A percentile compares a stretch with the other conserved stretches of the same genome.
Evolutionary conservation across 2,888 invertebrate genomes (phyloP).

Genomic region (Muschampia plurimacula): DNA sequence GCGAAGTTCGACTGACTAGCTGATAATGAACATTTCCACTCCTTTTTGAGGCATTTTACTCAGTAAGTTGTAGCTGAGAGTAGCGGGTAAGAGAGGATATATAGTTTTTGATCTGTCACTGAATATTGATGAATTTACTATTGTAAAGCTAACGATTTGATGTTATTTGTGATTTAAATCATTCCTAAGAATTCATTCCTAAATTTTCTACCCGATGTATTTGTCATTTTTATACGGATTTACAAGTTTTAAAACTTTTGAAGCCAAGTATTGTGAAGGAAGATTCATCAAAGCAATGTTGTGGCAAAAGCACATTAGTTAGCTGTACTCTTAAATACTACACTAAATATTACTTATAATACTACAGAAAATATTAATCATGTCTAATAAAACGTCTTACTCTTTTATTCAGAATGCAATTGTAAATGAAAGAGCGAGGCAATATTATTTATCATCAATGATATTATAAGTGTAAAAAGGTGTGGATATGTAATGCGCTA

Average conservation of each 20-base stretch:
- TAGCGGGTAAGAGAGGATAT: conserved; percentile 21
- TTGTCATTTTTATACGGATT: conserved; percentile 49
- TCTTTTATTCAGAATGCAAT: neutral
- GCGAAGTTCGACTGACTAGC: conserved; percentile 56
- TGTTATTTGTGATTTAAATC: conserved; percentile 47
- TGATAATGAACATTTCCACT: conserved; percentile 43
- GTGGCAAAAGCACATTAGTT: conserved; percentile 1
- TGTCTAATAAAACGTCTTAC: too few relatives aligned
- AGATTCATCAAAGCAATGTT: neutral
- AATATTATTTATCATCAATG: neutral
- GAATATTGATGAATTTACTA: conserved; percentile 9
- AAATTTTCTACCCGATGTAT: conserved; percentile 49
- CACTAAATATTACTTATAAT: neutral
- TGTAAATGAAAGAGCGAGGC: neutral
- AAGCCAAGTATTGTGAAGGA: conserved; percentile 35
- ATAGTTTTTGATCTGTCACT: conserved; percentile 25
- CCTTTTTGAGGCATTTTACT: conserved; percentile 49
- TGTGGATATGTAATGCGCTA: too few relatives aligned
- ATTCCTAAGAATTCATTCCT: conserved; percentile 62
- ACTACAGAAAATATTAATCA: neutral
- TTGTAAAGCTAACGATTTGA: conserved; percentile 10
- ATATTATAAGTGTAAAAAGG: too few relatives aligned
- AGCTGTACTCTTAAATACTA: neutral
- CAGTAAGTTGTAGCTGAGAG: conserved; percentile 34
- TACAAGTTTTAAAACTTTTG: conserved; percentile 48